phyloP scores from a whole-genome alignment of 2,888 invertebrate genomes.

The Carabus problematicus region DNA sequence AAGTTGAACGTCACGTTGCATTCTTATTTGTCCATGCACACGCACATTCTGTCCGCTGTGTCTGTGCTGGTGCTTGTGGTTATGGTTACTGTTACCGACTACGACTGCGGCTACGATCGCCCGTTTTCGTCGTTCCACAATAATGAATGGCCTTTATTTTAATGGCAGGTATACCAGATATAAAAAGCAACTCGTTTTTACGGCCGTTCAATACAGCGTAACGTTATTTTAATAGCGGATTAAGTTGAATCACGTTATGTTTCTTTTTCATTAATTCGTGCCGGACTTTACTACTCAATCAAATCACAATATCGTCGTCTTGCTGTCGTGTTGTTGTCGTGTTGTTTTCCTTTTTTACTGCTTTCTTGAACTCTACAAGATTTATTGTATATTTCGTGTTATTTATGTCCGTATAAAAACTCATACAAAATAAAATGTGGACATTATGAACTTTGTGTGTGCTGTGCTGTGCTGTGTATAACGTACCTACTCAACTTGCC shows the following conservation, averaged over 20 bases:
- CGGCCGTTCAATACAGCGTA: slow-evolving; percentile 5
- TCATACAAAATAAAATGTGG: not conserved
- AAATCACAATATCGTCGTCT: not conserved
- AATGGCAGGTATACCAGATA: slow-evolving; percentile 1
- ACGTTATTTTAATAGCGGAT: slow-evolving; percentile 8
- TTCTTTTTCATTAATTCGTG: slow-evolving; percentile 5
- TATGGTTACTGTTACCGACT: no score
- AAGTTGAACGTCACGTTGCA: not conserved
- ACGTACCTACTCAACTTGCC: not conserved
- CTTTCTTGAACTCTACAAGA: not conserved
- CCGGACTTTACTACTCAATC: slow-evolving; percentile 1
- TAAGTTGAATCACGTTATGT: slow-evolving; percentile 1
- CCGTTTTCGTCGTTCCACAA: slow-evolving; percentile 5
- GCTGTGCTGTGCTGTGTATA: no score
- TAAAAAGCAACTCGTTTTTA: slow-evolving; percentile 6
- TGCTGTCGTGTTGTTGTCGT: not conserved
- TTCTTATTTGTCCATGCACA: slow-evolving; percentile 28
- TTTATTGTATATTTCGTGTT: not conserved
- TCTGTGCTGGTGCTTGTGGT: no score
- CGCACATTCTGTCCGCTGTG: not conserved
- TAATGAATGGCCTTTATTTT: slow-evolving; percentile 14
- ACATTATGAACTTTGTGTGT: slow-evolving; percentile 3
- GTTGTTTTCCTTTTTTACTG: not conserved
- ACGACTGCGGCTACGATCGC: no score
- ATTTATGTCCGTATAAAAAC: slow-evolving; percentile 8